A percentile compares a stretch with the other conserved stretches of the same genome.
Conservation (phyloP, 2,888 invertebrate species). For the Eueremaeus valkanovi region DNA sequence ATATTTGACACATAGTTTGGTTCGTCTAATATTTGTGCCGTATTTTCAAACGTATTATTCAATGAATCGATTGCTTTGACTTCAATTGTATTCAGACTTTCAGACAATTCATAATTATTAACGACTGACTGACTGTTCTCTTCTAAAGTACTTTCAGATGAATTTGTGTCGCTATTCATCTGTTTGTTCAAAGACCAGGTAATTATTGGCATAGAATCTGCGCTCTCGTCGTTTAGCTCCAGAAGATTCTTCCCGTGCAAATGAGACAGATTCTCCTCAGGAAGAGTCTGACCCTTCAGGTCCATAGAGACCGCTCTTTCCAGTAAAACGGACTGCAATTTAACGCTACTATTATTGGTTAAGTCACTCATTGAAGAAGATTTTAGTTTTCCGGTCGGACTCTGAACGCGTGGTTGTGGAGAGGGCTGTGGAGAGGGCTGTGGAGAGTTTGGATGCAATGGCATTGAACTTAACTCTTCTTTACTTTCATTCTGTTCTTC, state of each 20-base stretch:
- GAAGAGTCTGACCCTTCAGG: constrained; percentile 54
- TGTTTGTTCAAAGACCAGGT: constrained; percentile 13
- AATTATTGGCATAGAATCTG: constrained; percentile 30
- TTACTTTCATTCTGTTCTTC: neutral
- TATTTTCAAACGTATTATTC: neutral
- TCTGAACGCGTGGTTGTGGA: constrained; percentile 13
- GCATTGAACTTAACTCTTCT: neutral
- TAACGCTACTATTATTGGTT: constrained; percentile 56
- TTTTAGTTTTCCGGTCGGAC: constrained; percentile 56
- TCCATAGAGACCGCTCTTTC: constrained; percentile 77
- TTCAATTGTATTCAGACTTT: neutral
- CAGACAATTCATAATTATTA: neutral
- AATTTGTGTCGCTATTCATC: constrained; percentile 1
- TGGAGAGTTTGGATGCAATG: neutral
- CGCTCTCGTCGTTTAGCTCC: neutral
- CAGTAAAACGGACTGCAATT: constrained; percentile 49
- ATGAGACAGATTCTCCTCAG: constrained; percentile 47
- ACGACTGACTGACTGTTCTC: neutral
- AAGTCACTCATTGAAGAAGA: constrained; percentile 75
- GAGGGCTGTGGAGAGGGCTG: too few species aligned
- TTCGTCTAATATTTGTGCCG: neutral
- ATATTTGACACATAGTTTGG: neutral
- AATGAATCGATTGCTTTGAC: neutral
- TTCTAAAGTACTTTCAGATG: constrained; percentile 21
- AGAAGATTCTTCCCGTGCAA: constrained; percentile 44